These are phyloP conservation scores for Mystacornis crossleyi DNA, from an alignment of 2,113 vertebrate species.

Conservation along the genomic window DNA sequence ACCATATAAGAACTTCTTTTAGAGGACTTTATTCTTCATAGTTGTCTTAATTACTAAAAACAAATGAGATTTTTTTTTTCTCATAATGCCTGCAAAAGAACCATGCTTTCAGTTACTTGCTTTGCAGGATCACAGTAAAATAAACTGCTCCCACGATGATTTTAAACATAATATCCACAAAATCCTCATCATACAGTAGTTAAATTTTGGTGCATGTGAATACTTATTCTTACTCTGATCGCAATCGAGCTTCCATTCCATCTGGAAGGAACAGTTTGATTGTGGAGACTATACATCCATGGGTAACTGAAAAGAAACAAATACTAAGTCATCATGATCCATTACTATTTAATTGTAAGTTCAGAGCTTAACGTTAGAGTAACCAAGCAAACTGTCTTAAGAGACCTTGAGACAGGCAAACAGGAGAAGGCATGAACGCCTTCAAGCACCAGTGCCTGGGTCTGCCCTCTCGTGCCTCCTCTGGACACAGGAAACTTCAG, in stretches of 20 bases:
- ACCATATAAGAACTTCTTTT: neutral
- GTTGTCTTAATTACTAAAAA: neutral
- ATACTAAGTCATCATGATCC: neutral
- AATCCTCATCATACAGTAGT: neutral
- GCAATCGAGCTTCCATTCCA: slow-evolving; percentile 94
- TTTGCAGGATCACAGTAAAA: neutral
- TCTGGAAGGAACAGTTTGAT: slow-evolving; percentile 99
- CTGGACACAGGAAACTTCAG: neutral
- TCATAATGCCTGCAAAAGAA: neutral
- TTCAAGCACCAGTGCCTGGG: neutral
- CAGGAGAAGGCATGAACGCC: neutral
- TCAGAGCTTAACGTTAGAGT: neutral
- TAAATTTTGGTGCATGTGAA: neutral
- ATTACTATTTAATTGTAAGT: neutral
- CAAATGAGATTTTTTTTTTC: neutral
- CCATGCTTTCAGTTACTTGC: neutral
- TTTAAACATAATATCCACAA: neutral
- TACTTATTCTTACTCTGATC: slow-evolving; percentile 91
- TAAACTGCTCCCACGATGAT: neutral
- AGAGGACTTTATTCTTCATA: neutral
- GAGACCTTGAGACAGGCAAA: neutral
- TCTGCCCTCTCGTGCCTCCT: neutral
- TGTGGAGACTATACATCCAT: slow-evolving; percentile 98
- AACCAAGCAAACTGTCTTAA: neutral
- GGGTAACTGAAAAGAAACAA: slow-evolving; percentile 89